Evolutionary conservation across 2,113 vertebrate species (phyloP), one percentile per base, ranked within the genome.

Genomic region (Syngnathus scovelli): DNA sequence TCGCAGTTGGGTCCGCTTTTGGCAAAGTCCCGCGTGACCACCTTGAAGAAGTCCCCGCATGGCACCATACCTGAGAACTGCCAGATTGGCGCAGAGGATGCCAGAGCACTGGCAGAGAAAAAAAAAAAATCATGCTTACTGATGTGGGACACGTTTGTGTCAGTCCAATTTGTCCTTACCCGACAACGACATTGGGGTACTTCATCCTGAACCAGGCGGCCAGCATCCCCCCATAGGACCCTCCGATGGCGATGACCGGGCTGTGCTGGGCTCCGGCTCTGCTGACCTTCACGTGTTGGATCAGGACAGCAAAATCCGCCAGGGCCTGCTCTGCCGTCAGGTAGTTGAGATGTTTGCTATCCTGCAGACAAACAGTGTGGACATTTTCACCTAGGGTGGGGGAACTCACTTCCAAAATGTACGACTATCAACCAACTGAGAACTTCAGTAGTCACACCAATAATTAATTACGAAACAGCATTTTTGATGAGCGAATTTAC

Each of bases 121-220:
- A 8, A 33, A 16, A 8, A 33, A 69, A 89, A 80, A 1, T 52
- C 44, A 78, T 69, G 21, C 5, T 56, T 67, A 66, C 3, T 7
- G 37, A 43, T 61, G 58, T n/a, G 15, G 6, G 60, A 3, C 19
- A n/a, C 65, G 36, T 61, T 27, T 5, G 6, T 5, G 7, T 36
- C 21, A 5, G 36, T 44, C 62, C 21, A 23, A 18, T 5, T 43
- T 2, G 15, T 0, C 61, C 91, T 95, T 85, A 98, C 97, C 97
- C 96, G 72, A 85, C 87, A 49, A 97, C 94, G 60, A 92, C 5
- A 38, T 94, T 91, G 54, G 96, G 95, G 75, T 96, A 99, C 74
- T 99, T 99, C 95, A 98, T 99, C 84, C 97, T 92, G 78, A 99
- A 85, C 96, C 96, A 99, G 56, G 96, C 95, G 3, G 96, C 88